Base-by-base conservation (phyloP, 92 coral and sea anemone genomes). In the Porites lobata region DNA sequence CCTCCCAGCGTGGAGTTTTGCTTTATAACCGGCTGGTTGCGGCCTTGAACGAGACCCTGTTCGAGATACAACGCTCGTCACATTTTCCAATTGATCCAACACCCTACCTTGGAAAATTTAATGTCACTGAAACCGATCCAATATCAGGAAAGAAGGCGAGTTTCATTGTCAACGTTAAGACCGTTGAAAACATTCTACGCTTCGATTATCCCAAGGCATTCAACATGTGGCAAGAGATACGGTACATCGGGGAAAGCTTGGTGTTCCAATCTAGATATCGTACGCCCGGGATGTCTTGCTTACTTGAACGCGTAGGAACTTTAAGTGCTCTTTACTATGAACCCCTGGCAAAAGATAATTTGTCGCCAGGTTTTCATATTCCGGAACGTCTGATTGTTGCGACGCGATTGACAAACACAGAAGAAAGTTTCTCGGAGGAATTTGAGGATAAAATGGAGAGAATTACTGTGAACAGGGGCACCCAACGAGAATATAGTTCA, bases 291-390 rank as follows among this genome's bases (percentile, higher is more conserved):
- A 70, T 22, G 75, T 8, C 75, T 19, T 70, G 75, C 9, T 10
- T 18, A 13, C 0, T 26, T 13, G 75, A 70, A 18, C 75, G 26
- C n/a, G 0, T 8, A 2, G 75, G 75, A 70, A 70, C 50, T 7
- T 12, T 76, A 8, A 83, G 83, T 29, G 69, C 19, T 24, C 6
- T 85, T n/a, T 77, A 69, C 26, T 85, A 29, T 29, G 74, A 75
- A 5, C 80, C 74, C 43, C 32, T 52, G 18, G 79, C 14, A 6
- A 4, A 64, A 13, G 74, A 84, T 4, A 64, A 63, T 8, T 26
- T 73, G 50, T 84, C 87, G 1, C 87, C 29, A 6, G 87, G 87
- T 0, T 84, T 84, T 56, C 58, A 17, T 13, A 20, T 84, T 47
- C 87, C 87, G 20, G 62, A 50, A 18, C 64, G 87, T 80, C 3